Evolutionary conservation across 2,797 vertebrate species (phyloP).

Genomic region (Channa striata): DNA sequence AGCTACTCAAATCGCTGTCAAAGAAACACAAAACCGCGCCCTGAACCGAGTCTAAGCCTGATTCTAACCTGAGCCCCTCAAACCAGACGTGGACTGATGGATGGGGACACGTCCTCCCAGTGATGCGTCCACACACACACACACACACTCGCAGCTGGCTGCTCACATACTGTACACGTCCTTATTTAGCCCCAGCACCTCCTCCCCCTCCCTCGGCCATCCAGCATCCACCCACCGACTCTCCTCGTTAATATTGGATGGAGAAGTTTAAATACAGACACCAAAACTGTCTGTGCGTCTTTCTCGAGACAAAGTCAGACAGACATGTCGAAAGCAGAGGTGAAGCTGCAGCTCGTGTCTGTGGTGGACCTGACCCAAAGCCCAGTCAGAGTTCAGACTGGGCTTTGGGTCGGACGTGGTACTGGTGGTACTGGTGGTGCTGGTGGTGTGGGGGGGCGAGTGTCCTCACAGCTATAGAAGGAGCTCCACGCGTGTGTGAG

Average conservation of each 20-base stretch:
- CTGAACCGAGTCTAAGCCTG: not conserved
- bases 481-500: conserved; percentile 9
- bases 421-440: no score
- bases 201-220: no score
- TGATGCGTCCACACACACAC: conserved; percentile 18
- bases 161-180: conserved; percentile 36
- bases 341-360: conserved; percentile 23
- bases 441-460: no score
- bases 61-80: not conserved
- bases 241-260: conserved; percentile 20
- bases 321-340: conserved; percentile 14
- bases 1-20: no score
- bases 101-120: no score
- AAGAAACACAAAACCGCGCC: no score
- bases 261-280: conserved; percentile 22
- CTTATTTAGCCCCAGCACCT: conserved; percentile 28
- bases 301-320: conserved; percentile 9
- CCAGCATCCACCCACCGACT: conserved; percentile 6
- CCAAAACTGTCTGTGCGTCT: conserved; percentile 5
- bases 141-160: conserved; percentile 22
- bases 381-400: no score
- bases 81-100: not conserved
- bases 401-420: no score
- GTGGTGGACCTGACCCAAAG: no score
- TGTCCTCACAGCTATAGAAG: no score